Base-by-base conservation (phyloP, 2,113 vertebrate genomes). In the Trematomus loennbergii region DNA sequence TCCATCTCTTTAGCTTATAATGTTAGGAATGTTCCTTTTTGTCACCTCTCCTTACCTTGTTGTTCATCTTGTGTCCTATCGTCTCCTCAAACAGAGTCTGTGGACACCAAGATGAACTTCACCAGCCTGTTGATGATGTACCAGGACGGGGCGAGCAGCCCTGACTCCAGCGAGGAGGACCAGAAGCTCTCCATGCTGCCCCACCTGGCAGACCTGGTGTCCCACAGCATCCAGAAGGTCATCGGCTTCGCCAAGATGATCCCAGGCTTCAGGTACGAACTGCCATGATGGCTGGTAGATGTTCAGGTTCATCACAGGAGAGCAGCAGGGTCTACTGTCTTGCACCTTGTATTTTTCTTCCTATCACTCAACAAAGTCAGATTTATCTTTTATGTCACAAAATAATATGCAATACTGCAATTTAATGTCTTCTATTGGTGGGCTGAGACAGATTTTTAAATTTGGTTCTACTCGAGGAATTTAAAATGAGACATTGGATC, bases 201-300 rank as follows among this genome's bases (percentile, higher is more conserved):
- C 3, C 98, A 99, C 87, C 84, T 99, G 89, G 97, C 97, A 2
- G 98, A 99, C 88, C 94, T 99, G 86, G 97, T 99, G 82, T 98
- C 97, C 86, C 99, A 99, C 94, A 99, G 98, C 94, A 99, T 99
- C 75, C 97, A 99, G 93, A 99, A 99, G 91, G 97, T 99, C 82
- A 97, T 99, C 0, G 96, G 97, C 83, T 99, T 99, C 67, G 98
- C 98, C 88, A 99, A 99, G 89, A 98, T 97, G 97, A 98, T 99
- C 88, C 98, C 98, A 0, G 98, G 98, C 0, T 99, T 99, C 95
- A 98, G 96, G 97, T 99, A 92, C 58, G 29, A 29, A 20, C 18
- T 43, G 22, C 12, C 15, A 4, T 46, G 9, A 25, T 9, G 53
- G 25, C 22, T 16, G 33, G 15, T 46, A 29, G 36, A 43, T 46